Base-by-base conservation (phyloP, 2,113 vertebrate genomes). In the Isurus oxyrinchus region DNA sequence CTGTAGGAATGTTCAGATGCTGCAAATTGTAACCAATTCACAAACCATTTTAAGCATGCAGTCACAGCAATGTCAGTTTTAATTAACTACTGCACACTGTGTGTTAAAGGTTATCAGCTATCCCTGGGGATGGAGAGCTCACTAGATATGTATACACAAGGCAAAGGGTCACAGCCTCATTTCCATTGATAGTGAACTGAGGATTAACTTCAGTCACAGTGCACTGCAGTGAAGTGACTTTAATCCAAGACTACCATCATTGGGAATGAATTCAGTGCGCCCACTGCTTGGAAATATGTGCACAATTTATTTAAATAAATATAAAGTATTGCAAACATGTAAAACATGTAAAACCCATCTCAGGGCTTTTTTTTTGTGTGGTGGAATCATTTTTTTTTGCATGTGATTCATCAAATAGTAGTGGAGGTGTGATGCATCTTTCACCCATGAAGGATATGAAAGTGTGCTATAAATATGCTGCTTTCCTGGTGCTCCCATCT, bases 51-150 rank as follows among this genome's bases (percentile, higher is more conserved):
- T 8, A 35, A 90, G 55, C 55, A 35, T 27, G 31, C 25, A 91
- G 88, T 59, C 57, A 76, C 57, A 91, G 35, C 55, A 91, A 61
- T 91, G 88, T 59, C 88, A 35, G 88, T 91, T 91, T 91, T 91
- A 91, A 91, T 91, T 91, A 91, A 91, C 55, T 91, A 35, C 31
- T 59, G 53, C 88, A 40, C 14, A 31, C 31, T 59, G 55, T n/a
- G 57, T 59, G 88, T 91, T 61, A 91, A 91, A 91, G 57, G 57
- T 91, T 91, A 91, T 91, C 87, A 91, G 88, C 49, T 59, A 5
- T 59, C 88, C 53, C 88, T 16, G 53, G 8, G 88, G 88, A 59
- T 53, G 81, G 31, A 16, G 88, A 53, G 31, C 53, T 91, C 57
- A 91, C 57, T 10, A 35, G 88, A 91, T 59, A 59, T 57, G 55